These are phyloP conservation scores for Spheniscus mendiculus DNA, from an alignment of 2,113 vertebrate species.

Conservation along the genomic window DNA sequence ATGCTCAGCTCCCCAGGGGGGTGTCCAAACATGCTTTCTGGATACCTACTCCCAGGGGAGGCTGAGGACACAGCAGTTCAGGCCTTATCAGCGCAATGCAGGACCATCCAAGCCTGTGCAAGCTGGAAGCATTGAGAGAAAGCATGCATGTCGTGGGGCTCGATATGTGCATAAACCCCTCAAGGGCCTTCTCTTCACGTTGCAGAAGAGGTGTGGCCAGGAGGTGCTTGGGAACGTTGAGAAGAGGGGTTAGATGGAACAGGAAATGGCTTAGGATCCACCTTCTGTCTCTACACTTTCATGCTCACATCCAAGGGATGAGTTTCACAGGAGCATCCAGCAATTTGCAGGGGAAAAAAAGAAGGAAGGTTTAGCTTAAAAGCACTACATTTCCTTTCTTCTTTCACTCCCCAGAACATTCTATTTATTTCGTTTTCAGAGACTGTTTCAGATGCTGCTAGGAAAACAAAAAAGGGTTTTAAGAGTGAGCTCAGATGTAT, in stretches of 20 bases:
- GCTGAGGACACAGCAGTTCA: background rate
- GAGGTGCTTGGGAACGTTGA: background rate
- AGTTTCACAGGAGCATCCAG: background rate
- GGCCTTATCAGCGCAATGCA: background rate
- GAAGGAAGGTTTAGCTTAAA: background rate
- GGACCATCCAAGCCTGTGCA: background rate
- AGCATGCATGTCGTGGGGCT: fast-evolving
- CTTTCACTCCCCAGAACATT: background rate
- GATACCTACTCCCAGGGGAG: background rate
- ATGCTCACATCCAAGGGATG: background rate
- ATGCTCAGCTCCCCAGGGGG: background rate
- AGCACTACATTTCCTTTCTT: background rate
- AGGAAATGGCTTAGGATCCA: background rate
- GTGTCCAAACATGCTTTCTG: background rate
- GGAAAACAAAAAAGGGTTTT: background rate
- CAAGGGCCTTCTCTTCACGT: background rate
- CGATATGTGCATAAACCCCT: background rate
- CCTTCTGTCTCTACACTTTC: background rate
- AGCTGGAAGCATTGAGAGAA: background rate
- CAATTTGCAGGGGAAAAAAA: background rate
- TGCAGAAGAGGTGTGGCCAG: fast-evolving
- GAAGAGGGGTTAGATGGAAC: background rate
- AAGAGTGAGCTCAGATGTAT: slow-evolving; percentile 15
- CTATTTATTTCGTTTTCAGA: slow-evolving; percentile 21
- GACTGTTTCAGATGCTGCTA: background rate